Base-by-base conservation (phyloP, 2,888 invertebrate species). In the Tiliacea aurago region DNA sequence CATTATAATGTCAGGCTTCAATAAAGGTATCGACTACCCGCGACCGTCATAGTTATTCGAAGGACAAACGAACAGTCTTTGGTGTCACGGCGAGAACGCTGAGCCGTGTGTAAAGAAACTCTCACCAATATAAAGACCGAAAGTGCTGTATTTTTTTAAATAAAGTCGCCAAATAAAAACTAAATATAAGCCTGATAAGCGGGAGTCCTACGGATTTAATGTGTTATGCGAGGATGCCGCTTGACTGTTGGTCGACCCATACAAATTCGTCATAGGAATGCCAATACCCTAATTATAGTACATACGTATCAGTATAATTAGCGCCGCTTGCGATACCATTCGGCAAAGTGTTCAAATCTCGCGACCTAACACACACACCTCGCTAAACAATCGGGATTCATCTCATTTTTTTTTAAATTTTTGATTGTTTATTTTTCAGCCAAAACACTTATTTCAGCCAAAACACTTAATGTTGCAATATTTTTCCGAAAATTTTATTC, bases 221-320 rank as follows among this genome's bases (percentile, higher is more conserved):
- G 49, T 15, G 10, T 18, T 28, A 13, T 13, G 4, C 58, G 7
- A 56, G 37, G 18, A 4, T 63, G 20, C 47, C 47, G 28, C 20
- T 2, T 33, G 45, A 51, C 62, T 41, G 7, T 15, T n/a, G 43
- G 7, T 45, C 1, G 1, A 33, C 37, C 9, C 11, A 4, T n/a
- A 23, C 23, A 33, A 15, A 4, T 45, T 1, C 33, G n/a, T 18
- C 28, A 43, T n/a, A 20, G 23, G 23, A 23, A 45, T 53, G 11
- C 23, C 23, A 10, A 74, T 28, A 41, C 13, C 11, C 13, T 15
- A 55, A 28, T 23, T 13, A 11, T 10, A 51, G 13, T 13, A 51
- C 5, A 77, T 45, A 69, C 55, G 53, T 77, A 70, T n/a, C 45
- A n/a, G 43, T 45, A 15, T 41, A 61, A 61, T 61, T 83, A 70